Evolutionary conservation across 2,888 invertebrate genomes (phyloP), one percentile per base, ranked within the genome.

Genomic region (Melanargia galathea): DNA sequence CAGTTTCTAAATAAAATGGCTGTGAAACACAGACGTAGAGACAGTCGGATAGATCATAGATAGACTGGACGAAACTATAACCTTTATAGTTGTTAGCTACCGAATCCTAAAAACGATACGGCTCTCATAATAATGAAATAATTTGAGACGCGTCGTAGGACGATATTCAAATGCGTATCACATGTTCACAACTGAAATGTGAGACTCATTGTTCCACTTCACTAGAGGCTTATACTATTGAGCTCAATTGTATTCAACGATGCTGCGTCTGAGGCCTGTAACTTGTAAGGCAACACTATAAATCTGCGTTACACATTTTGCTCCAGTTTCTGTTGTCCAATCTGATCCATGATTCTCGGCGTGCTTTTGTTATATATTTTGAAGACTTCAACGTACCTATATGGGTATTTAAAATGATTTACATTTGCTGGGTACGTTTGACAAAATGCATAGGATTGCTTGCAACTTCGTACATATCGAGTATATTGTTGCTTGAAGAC

Each of bases 211-310:
- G 33, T 22, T 8, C 13, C 57, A 58, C 33, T 57, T 57, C 24
- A 30, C 56, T 43, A 18, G 7, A 16, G n/a, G n/a, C n/a, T 6
- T 49, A 56, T 59, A 52, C 62, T 67, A 60, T 65, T 66, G 65
- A 67, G 67, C 65, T 55, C 62, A 67, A 67, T 67, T 65, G 57
- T 60, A 67, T 67, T 63, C 65, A 65, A 64, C 61, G 55, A 59
- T 35, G 58, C 52, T 11, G 54, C 49, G 49, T 20, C 30, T 30
- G 38, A 51, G 13, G 33, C 59, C 60, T 64, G 60, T 55, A n/a
- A n/a, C n/a, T 6, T 26, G 26, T 6, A 64, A 64, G 49, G 59
- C 52, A 67, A 63, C 49, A 60, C 60, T 65, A 64, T 67, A 64
- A 65, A 67, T 67, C 65, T 60, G 60, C 57, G 58, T 67, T 60